Conservation (phyloP, 2,797 vertebrate genomes). For the Ctenosaura bakeri region DNA sequence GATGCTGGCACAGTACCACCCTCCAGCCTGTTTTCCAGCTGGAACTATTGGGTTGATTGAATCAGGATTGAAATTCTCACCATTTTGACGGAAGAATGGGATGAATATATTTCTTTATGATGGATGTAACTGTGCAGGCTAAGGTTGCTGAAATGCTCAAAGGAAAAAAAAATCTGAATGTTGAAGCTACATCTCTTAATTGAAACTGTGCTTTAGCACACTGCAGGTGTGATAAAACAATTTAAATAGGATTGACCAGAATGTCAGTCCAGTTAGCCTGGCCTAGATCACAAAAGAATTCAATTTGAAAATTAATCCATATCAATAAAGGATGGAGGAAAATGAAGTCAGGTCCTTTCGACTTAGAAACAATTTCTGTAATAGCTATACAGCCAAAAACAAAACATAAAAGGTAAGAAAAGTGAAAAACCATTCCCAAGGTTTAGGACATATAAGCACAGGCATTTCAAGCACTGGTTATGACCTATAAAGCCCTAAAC, state of each 20-base stretch:
- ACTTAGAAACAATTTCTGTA: neutral
- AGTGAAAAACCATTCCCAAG: neutral
- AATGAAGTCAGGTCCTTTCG: neutral
- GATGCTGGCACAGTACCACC: neutral
- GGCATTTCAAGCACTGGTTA: neutral
- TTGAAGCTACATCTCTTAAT: neutral
- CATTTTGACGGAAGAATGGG: constrained; percentile 7
- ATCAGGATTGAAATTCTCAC: constrained; percentile 10
- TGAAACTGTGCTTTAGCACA: neutral
- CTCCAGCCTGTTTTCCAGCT: constrained; percentile 21
- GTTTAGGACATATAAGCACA: constrained; percentile 1
- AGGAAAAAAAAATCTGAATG: constrained; percentile 11
- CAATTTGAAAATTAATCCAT: neutral
- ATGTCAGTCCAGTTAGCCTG: neutral
- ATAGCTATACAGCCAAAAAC: neutral
- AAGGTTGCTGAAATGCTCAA: neutral
- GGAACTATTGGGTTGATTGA: constrained; percentile 27
- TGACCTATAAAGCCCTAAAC: neutral
- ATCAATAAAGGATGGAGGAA: neutral
- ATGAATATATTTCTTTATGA: constrained; percentile 18
- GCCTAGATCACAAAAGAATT: neutral
- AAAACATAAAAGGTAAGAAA: neutral
- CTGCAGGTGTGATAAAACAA: neutral
- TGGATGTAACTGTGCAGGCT: neutral
- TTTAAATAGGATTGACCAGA: neutral